A percentile compares a stretch with the other conserved stretches of the same genome.
phyloP scores from a whole-genome alignment of 2,113 vertebrate species.

The Aix galericulata region DNA sequence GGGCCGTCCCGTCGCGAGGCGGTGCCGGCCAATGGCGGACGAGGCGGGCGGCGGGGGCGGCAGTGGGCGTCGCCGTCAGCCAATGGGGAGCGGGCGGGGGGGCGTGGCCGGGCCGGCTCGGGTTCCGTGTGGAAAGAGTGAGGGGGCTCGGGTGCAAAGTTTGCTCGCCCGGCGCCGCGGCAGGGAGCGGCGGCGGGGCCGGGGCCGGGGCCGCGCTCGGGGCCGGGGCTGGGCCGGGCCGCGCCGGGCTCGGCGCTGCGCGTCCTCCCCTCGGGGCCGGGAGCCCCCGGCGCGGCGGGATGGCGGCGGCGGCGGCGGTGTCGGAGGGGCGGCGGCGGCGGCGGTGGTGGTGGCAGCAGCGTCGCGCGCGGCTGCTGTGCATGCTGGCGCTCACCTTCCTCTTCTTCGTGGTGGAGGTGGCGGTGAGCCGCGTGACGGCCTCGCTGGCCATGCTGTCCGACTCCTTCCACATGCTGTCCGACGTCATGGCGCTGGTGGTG shows the following conservation, averaged over 20 bases:
- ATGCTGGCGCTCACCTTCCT: constrained; percentile 93
- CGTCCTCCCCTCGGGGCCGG: too few relatives aligned
- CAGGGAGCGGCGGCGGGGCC: neutral
- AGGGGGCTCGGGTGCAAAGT: constrained; percentile 97
- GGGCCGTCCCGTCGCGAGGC: constrained; percentile 33
- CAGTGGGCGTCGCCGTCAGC: neutral
- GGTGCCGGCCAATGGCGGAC: neutral
- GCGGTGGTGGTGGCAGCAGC: constrained; percentile 73
- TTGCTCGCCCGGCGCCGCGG: constrained; percentile 93
- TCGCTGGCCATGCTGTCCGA: constrained; percentile 97
- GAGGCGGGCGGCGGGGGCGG: neutral
- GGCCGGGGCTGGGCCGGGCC: too few relatives aligned
- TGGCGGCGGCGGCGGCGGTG: constrained; percentile 12
- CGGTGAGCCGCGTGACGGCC: constrained; percentile 90
- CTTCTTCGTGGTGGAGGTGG: constrained; percentile 96
- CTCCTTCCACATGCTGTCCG: constrained; percentile 98
- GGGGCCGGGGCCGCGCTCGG: neutral
- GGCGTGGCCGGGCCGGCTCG: constrained; percentile 58
- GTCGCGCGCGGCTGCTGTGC: constrained; percentile 89
- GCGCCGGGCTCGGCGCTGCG: too few relatives aligned
- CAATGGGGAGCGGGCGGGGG: constrained; percentile 60
- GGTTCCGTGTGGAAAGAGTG: constrained; percentile 92
- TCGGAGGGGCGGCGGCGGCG: constrained; percentile 78
- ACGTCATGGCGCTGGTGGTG: constrained; percentile 94
- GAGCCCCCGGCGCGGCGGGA: neutral